Conservation (phyloP, 2,113 vertebrate species). For the Dipodomys ordii region DNA sequence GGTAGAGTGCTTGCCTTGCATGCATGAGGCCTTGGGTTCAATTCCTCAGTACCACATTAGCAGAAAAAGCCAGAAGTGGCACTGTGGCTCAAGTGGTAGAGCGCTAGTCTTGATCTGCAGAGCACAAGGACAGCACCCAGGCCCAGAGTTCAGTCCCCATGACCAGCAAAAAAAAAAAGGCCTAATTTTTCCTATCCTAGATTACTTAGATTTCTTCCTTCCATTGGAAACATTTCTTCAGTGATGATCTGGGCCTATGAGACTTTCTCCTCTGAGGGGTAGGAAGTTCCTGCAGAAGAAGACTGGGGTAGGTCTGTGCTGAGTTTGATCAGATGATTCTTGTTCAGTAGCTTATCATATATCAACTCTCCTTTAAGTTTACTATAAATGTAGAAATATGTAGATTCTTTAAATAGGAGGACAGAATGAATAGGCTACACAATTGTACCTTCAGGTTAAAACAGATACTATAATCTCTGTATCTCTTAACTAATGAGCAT, state of each 20-base stretch:
- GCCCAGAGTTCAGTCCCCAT: too few species aligned
- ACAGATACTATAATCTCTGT: background rate
- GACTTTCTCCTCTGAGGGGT: constrained; percentile 65
- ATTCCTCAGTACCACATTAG: too few species aligned
- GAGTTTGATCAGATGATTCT: constrained; percentile 90
- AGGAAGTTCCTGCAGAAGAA: constrained; percentile 85
- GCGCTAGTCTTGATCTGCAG: too few species aligned
- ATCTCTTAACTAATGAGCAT: background rate
- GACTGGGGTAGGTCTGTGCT: constrained; percentile 81
- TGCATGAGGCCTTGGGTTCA: too few species aligned
- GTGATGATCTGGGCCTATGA: constrained; percentile 79
- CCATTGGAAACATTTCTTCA: constrained; percentile 88
- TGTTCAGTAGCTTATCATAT: too few species aligned
- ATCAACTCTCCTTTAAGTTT: constrained; percentile 70
- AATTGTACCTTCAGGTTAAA: background rate
- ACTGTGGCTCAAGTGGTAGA: too few species aligned
- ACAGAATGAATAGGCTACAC: constrained; percentile 85
- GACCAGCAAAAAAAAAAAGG: background rate
- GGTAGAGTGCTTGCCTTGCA: too few species aligned
- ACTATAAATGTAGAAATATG: constrained; percentile 91
- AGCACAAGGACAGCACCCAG: too few species aligned
- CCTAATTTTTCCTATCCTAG: constrained; percentile 74
- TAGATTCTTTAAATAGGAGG: constrained; percentile 88
- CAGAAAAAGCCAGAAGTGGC: too few species aligned
- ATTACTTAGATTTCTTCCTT: constrained; percentile 86